Percentiles rank a stretch among this genome's conserved stretches.
Evolutionary conservation across 2,113 vertebrate genomes (phyloP).

Genomic region (Gracilinanus agilis): DNA sequence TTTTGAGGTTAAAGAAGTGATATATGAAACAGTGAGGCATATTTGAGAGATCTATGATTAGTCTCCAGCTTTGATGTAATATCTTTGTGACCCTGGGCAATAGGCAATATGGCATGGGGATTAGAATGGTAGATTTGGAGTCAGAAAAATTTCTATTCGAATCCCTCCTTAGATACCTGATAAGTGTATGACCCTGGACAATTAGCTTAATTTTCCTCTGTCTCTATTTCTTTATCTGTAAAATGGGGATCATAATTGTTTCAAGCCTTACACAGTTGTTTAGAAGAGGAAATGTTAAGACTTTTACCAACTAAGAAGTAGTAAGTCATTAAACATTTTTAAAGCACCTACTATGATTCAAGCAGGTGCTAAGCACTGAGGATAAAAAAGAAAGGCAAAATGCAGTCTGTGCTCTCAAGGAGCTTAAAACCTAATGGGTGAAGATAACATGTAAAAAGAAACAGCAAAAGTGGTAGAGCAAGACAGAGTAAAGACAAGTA

Average conservation of each 20-base stretch:
- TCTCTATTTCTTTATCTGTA: background rate
- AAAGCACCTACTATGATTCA: background rate
- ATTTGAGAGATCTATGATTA: background rate
- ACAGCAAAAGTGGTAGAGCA: background rate
- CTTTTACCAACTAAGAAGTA: background rate
- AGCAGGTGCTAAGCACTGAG: too few species aligned
- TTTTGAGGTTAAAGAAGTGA: background rate
- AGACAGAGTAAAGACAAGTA: background rate
- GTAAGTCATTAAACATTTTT: background rate
- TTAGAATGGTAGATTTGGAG: background rate
- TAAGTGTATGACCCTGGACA: background rate
- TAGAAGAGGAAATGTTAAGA: background rate
- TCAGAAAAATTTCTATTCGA: background rate
- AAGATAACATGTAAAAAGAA: background rate
- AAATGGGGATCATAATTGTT: background rate
- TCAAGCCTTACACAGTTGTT: background rate
- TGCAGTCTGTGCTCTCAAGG: background rate
- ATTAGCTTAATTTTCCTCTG: background rate
- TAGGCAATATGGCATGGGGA: background rate
- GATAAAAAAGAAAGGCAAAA: background rate
- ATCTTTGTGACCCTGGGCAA: background rate
- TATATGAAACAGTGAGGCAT: background rate
- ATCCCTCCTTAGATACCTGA: background rate
- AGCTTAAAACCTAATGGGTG: background rate
- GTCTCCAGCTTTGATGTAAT: background rate